Percentiles rank a stretch among this genome's conserved stretches.
Evolutionary conservation across 2,797 vertebrate species (phyloP).

Genomic region (Nannoperca australis): DNA sequence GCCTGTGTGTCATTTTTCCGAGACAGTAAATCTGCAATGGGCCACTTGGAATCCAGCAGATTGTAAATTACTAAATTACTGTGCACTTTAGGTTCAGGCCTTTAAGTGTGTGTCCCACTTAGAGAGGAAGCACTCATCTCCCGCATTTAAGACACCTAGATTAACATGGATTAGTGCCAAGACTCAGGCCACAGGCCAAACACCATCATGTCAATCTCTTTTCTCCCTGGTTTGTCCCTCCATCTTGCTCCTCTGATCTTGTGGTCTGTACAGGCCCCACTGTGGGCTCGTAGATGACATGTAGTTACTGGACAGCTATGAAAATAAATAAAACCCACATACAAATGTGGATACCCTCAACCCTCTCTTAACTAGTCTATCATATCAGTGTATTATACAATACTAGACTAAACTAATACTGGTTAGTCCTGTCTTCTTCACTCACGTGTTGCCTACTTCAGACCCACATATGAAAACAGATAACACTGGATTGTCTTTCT

Average conservation of each 20-base stretch:
- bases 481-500: not conserved
- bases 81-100: slow-evolving; percentile 66
- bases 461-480: slow-evolving; percentile 2
- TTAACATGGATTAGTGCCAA: slow-evolving; percentile 84
- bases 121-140: slow-evolving; percentile 76
- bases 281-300: slow-evolving; percentile 23
- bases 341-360: not conserved
- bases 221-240: slow-evolving; percentile 41
- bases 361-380: not conserved
- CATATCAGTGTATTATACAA: not conserved
- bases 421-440: not conserved
- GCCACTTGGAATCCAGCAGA: slow-evolving; percentile 51
- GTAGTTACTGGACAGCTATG: not conserved
- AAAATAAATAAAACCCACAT: not conserved
- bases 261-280: slow-evolving; percentile 23
- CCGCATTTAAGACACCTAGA: slow-evolving; percentile 83
- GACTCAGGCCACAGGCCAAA: slow-evolving; percentile 74
- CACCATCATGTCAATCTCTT: slow-evolving; percentile 65
- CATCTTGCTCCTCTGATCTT: slow-evolving; percentile 36
- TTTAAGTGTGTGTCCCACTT: slow-evolving; percentile 79
- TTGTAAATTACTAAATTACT: slow-evolving; percentile 67
- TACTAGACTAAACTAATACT: not conserved
- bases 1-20: slow-evolving; percentile 22
- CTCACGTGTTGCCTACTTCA: slow-evolving; percentile 2
- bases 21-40: slow-evolving; percentile 26